Evolutionary conservation across 2,888 invertebrate species (phyloP).

Genomic region (Phalera bucephala): DNA sequence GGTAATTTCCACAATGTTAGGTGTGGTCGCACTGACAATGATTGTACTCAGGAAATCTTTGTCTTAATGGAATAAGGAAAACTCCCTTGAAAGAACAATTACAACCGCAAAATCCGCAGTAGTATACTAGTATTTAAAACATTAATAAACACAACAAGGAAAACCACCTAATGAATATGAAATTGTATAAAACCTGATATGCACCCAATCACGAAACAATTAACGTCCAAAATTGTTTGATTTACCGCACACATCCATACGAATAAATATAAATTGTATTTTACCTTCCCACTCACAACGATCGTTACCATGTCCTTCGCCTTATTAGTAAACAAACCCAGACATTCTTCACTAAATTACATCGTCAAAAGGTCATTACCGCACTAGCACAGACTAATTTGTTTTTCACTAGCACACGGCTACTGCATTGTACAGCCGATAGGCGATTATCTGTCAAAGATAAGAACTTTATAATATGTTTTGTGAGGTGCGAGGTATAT

Average conservation of each 20-base stretch:
- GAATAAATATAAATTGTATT: conserved; percentile 11
- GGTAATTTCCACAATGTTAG: no score
- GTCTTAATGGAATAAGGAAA: no score
- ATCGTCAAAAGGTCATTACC: conserved; percentile 29
- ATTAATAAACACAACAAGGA: neutral
- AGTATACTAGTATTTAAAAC: neutral
- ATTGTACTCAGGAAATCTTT: no score
- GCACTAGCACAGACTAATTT: conserved; percentile 14
- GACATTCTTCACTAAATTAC: conserved; percentile 30
- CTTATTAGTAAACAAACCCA: conserved; percentile 26
- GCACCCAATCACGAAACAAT: conserved; percentile 3
- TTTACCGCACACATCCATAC: conserved; percentile 2
- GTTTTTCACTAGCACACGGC: neutral
- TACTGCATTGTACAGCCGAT: conserved; percentile 1
- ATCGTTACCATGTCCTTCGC: conserved; percentile 37
- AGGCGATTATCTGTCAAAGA: neutral
- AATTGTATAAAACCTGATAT: neutral
- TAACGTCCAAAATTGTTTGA: neutral
- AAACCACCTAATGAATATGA: neutral
- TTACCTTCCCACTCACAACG: conserved; percentile 41
- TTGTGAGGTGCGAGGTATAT: neutral
- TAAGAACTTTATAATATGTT: neutral
- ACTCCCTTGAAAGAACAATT: no score
- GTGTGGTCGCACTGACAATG: no score
- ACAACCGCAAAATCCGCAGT: no score